These are phyloP conservation scores for Ptychoptera contaminata DNA, from an alignment of 2,888 invertebrate species.

Conservation along the genomic window DNA sequence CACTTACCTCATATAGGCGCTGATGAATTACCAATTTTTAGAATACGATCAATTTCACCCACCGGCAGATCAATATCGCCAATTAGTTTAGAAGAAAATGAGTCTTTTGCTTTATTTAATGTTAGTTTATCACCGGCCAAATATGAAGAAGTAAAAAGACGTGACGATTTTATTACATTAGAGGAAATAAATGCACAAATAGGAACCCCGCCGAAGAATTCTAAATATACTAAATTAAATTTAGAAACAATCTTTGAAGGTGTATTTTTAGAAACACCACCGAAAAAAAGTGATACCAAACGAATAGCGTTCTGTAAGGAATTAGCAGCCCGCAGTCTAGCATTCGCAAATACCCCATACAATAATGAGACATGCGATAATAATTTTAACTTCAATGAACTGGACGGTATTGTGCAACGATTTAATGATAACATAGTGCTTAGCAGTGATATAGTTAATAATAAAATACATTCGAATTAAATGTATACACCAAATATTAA, in stretches of 20 bases:
- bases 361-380: no score
- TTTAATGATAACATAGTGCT: no score
- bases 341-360: no score
- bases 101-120: not conserved
- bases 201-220: slow-evolving; percentile 19
- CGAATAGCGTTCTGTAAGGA: no score
- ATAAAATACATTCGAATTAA: no score
- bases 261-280: slow-evolving; percentile 26
- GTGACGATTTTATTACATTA: slow-evolving; percentile 19
- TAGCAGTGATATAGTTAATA: no score
- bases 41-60: slow-evolving; percentile 24
- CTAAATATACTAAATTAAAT: slow-evolving; percentile 14
- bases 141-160: not conserved
- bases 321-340: no score
- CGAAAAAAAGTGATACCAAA: slow-evolving; percentile 8
- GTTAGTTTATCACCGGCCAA: slow-evolving; percentile 1
- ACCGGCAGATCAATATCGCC: slow-evolving; percentile 25
- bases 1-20: slow-evolving; percentile 1
- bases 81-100: slow-evolving; percentile 11
- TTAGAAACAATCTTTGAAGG: slow-evolving; percentile 29
- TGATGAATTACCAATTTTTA: slow-evolving; percentile 26
- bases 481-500: no score
- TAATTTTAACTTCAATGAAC: no score
- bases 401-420: no score
- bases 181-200: slow-evolving; percentile 28